phyloP scores from a whole-genome alignment of 2,113 vertebrate species.

The Calidris pugnax region DNA sequence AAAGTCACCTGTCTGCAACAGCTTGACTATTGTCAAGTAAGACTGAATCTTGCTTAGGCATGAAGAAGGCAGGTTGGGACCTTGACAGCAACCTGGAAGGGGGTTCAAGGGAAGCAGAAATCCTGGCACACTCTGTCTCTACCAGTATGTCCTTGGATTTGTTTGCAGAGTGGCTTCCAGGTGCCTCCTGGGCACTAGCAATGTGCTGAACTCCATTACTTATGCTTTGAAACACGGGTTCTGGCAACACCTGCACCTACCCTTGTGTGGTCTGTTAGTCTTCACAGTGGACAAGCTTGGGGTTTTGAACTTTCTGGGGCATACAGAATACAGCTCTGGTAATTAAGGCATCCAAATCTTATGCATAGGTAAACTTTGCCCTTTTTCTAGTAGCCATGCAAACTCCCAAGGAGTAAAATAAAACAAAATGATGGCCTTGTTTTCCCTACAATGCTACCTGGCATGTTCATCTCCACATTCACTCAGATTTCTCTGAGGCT shows the following conservation, averaged over 20 bases:
- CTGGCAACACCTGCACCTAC: not conserved
- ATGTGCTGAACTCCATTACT: fast-evolving
- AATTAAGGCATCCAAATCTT: not conserved
- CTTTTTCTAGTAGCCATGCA: not conserved
- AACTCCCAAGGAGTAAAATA: not conserved
- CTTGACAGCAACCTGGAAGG: not conserved
- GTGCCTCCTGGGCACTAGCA: not conserved
- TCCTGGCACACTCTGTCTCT: not conserved
- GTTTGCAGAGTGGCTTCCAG: not conserved
- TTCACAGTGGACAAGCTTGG: not conserved
- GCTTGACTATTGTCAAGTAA: not conserved
- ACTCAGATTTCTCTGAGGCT: not conserved
- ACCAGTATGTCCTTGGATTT: not conserved
- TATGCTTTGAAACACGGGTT: not conserved
- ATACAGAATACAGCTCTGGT: not conserved
- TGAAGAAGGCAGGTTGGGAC: not conserved
- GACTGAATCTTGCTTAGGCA: not conserved
- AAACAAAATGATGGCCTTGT: not conserved
- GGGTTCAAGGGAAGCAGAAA: not conserved
- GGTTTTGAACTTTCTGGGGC: not conserved
- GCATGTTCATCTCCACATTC: not conserved
- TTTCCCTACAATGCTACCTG: not conserved
- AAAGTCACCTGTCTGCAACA: not conserved
- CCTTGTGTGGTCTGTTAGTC: not conserved
- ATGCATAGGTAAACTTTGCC: not conserved